Percentiles rank a stretch among this genome's conserved stretches.
Evolutionary conservation across 2,888 invertebrate genomes (phyloP).

Genomic region (Aspidapion aeneum): DNA sequence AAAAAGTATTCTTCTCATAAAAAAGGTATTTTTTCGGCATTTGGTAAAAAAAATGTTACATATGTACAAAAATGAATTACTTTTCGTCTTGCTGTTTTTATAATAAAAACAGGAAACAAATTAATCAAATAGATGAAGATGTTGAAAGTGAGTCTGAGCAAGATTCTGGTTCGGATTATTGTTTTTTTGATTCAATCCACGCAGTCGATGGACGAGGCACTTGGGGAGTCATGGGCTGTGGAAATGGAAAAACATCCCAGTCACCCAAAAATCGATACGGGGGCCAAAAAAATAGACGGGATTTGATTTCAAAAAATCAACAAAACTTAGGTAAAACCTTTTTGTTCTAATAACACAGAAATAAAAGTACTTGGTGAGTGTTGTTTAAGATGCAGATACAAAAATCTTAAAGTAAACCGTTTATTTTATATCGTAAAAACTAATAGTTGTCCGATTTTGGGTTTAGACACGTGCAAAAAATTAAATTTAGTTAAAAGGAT

Average conservation of each 20-base stretch:
- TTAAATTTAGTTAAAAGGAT: background rate
- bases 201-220: background rate
- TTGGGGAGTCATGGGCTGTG: background rate
- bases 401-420: background rate
- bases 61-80: background rate
- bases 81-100: background rate
- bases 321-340: background rate
- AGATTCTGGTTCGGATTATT: background rate
- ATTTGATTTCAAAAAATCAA: background rate
- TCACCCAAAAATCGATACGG: background rate
- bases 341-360: background rate
- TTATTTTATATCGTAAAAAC: background rate
- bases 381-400: background rate
- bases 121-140: background rate
- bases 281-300: no score
- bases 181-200: background rate
- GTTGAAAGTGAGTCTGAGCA: background rate
- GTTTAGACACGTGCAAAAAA: background rate
- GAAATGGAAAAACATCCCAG: background rate
- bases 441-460: background rate
- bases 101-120: background rate
- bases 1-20: background rate
- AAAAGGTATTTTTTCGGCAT: background rate
- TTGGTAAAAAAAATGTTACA: background rate
- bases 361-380: background rate